A percentile compares a stretch with the other conserved stretches of the same genome.
phyloP scores from a whole-genome alignment of 2,888 invertebrate species.

The Rhagonycha fulva region DNA sequence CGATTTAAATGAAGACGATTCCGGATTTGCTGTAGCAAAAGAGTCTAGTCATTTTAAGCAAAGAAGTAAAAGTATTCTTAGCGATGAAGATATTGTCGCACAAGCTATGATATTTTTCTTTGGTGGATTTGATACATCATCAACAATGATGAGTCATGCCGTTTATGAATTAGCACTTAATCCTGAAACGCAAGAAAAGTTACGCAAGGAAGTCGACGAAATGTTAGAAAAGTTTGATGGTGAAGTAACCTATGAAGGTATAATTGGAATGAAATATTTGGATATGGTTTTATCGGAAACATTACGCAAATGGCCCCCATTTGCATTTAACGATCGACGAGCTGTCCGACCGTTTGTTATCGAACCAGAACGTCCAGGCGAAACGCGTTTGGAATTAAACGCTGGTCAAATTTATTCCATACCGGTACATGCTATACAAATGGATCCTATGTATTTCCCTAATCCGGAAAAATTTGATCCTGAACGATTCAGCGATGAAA shows the following conservation, averaged over 20 bases:
- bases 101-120: slow-evolving; percentile 61
- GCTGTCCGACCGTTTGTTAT: background rate
- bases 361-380: background rate
- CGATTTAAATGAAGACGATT: slow-evolving; percentile 19
- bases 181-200: slow-evolving; percentile 61
- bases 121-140: slow-evolving; percentile 58
- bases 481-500: background rate
- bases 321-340: background rate
- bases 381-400: background rate
- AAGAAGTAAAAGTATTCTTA: slow-evolving; percentile 20
- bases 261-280: slow-evolving; percentile 60
- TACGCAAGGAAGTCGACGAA: slow-evolving; percentile 61
- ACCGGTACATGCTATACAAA: background rate
- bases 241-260: slow-evolving; percentile 56
- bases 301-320: background rate
- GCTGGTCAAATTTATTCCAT: background rate
- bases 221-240: slow-evolving; percentile 33
- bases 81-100: slow-evolving; percentile 59
- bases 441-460: background rate
- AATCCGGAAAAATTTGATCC: background rate
- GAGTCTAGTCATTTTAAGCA: slow-evolving; percentile 13
- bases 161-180: slow-evolving; percentile 63
- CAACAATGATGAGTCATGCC: slow-evolving; percentile 57
- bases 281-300: slow-evolving; percentile 58
- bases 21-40: slow-evolving; percentile 34